Evolutionary conservation across 2,797 vertebrate genomes (phyloP).

Genomic region (Poecilia picta): DNA sequence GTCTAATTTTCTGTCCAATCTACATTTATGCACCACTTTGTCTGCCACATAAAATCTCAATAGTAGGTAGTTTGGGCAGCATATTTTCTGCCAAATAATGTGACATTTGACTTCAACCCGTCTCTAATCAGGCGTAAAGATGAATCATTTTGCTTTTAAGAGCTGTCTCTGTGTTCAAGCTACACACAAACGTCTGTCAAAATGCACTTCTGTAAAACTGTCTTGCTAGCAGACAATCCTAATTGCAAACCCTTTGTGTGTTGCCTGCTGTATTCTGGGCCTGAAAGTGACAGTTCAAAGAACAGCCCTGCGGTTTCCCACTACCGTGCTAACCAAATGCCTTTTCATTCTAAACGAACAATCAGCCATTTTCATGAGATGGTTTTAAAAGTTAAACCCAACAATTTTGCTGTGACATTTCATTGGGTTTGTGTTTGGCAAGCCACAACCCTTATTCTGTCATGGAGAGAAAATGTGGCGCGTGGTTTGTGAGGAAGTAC

Average conservation of each 20-base stretch:
- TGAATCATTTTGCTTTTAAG: conserved; percentile 72
- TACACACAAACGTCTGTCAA: conserved; percentile 59
- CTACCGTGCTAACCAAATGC: conserved; percentile 53
- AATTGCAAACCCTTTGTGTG: conserved; percentile 65
- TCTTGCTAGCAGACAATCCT: conserved; percentile 61
- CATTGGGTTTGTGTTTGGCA: conserved; percentile 36
- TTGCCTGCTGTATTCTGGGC: conserved; percentile 48
- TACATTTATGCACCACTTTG: neutral
- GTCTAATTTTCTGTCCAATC: neutral
- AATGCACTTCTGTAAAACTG: conserved; percentile 65
- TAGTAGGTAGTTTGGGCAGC: conserved; percentile 68
- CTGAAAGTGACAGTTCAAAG: conserved; percentile 75
- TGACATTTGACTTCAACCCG: conserved; percentile 76
- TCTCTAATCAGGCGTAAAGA: conserved; percentile 84
- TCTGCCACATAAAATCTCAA: conserved; percentile 49
- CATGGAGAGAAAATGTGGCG: conserved; percentile 40
- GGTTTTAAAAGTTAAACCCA: conserved; percentile 56
- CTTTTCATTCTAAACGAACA: conserved; percentile 61
- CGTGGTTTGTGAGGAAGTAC: conserved; percentile 25
- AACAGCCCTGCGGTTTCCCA: conserved; percentile 40
- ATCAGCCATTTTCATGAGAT: conserved; percentile 62
- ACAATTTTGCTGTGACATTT: conserved; percentile 33
- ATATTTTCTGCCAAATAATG: conserved; percentile 71
- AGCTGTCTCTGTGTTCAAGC: conserved; percentile 64
- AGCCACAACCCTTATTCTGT: conserved; percentile 41